Conservation (phyloP, 2,888 invertebrate species). For the Nemotelus pantherinus region DNA sequence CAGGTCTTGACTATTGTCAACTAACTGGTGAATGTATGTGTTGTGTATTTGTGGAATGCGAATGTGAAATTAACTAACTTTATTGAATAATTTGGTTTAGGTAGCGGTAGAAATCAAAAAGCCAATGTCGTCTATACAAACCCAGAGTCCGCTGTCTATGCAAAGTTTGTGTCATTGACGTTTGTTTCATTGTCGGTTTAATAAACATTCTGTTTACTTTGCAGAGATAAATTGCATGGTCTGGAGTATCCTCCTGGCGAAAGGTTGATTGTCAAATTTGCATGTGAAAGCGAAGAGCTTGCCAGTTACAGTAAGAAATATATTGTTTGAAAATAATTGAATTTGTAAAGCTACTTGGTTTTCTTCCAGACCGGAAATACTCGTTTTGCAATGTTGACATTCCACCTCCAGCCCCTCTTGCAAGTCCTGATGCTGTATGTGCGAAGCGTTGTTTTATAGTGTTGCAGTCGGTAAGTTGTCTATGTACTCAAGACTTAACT, state of each 20-base stretch:
- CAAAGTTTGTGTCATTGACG: conserved; percentile 60
- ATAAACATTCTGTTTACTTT: conserved; percentile 57
- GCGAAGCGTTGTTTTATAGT: conserved; percentile 76
- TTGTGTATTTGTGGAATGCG: neutral
- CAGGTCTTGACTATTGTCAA: conserved; percentile 76
- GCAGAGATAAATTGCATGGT: conserved; percentile 85
- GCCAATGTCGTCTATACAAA: conserved; percentile 78
- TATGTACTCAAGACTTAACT: too few relatives aligned
- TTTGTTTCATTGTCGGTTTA: neutral
- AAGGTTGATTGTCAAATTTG: conserved; percentile 71
- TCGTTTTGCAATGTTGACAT: conserved; percentile 74
- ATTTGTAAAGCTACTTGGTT: neutral
- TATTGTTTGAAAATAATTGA: neutral
- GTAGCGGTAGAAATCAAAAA: conserved; percentile 63
- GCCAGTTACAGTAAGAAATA: conserved; percentile 60
- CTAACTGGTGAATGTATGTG: conserved; percentile 64
- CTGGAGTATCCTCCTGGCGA: conserved; percentile 93
- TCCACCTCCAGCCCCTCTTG: conserved; percentile 73
- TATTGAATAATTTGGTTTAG: conserved; percentile 52
- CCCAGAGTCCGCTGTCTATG: conserved; percentile 72
- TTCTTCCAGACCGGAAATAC: conserved; percentile 60
- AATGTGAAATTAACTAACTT: conserved; percentile 14
- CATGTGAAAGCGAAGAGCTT: conserved; percentile 59
- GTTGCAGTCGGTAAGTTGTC: conserved; percentile 58
- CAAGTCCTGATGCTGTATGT: conserved; percentile 73